Evolutionary conservation across 64 coral and sea anemone genomes (phyloP), one percentile per base, ranked within the genome.

Genomic region (Hydrozoanthus tunicans): DNA sequence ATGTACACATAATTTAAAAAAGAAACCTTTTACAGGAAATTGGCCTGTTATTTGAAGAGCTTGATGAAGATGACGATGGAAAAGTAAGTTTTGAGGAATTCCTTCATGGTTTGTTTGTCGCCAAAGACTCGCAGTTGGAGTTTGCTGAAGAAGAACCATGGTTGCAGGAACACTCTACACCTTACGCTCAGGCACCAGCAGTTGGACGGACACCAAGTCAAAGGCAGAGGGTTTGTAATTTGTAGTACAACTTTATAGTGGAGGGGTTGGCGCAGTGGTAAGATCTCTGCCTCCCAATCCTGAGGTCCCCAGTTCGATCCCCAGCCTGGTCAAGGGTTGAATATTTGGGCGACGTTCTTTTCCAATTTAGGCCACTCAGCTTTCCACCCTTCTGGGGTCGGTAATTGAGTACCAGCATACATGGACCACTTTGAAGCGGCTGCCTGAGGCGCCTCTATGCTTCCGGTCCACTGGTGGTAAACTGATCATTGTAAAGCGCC

Each of bases 51-150:
- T 99, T 99, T 92, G 92, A 96, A 89, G 97, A 99, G 68, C 85
- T 99, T 51, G 97, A 99, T 86, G 97, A 99, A 74, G 97, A 99
- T 66, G 89, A 89, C 59, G 94, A 99, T 92, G 97, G 97, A 6
- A 90, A 89, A 82, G 97, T 99, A 3, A 96, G 97, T 77, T 99
- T 99, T 90, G 61, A 99, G 6, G 97, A 99, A 61, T 99, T 99
- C 23, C 92, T 99, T 0, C 91, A 98, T 72, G 96, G 96, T 4
- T 79, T 98, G 55, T 98, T 98, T 89, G 83, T 83, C 23, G 96
- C 96, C 9, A 95, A 94, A 85, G 96, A 98, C 81, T 84, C 83
- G 54, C 85, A 91, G 32, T 43, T 0, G 58, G 91, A 98, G 6
- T 51, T 89, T 0, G 64, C 91, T 52, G 91, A 95, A 6, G 89